Evolutionary conservation across 2,888 invertebrate species (phyloP), one percentile per base, ranked within the genome.

Genomic region (Cantharis rufa): DNA sequence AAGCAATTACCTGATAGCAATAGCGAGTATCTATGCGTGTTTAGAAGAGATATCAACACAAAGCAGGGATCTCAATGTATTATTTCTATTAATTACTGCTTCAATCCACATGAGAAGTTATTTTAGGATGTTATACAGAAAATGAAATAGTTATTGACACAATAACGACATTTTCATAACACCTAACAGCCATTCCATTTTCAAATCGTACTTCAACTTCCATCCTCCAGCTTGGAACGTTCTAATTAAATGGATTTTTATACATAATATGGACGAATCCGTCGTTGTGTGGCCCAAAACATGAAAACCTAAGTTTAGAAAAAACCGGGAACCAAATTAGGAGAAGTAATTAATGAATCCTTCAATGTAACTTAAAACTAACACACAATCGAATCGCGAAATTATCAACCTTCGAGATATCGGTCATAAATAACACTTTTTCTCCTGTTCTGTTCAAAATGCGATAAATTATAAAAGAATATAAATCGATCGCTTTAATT

Each of bases 1-100:
- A 81, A 75, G 81, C 81, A 81, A 81, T 81, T 81, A 81, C 81
- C 80, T 81, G 81, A 81, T 81, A 81, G 80, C 81, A 76, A 77
- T 75, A 79, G 73, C 77, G 78, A 79, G 79, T 80, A 78, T 81
- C 81, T 81, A 79, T 79, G 81, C 81, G 80, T 81, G 81, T 81
- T 80, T 77, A 78, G 78, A 77, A 77, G 80, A 81, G 81, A 81
- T 81, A 81, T 80, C 80, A 79, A 80, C 78, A 81, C 80, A 78
- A 78, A 78, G 76, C 76, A 71, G 71, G 78, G 78, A 78, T 78
- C 74, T 78, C 75, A 73, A 78, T 76, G 78, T 78, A 78, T 78
- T 78, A 78, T 78, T 78, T 78, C 78, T 78, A 76, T 78, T 78
- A 76, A 78, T 78, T 76, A 78, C 78, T 78, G 78, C 75, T 78